These are phyloP conservation scores for Prosopocoilus inquinatus DNA, from an alignment of 2,888 invertebrate species.

Conservation along the genomic window DNA sequence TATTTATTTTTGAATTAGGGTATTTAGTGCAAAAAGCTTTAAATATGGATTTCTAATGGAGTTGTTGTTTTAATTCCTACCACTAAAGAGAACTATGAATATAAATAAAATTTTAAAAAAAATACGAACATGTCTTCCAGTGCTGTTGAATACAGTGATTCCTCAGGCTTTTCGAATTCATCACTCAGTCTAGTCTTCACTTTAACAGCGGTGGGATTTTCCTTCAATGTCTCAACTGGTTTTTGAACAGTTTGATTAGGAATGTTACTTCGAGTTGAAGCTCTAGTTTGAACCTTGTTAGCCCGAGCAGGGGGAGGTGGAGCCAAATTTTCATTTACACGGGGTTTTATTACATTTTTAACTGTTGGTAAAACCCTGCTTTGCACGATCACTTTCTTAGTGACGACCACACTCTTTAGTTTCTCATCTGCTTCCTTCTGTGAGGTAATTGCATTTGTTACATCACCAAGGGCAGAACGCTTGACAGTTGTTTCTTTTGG, in stretches of 20 bases:
- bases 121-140: conserved; percentile 68
- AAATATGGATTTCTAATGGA: no score
- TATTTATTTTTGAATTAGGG: no score
- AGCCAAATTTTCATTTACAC: conserved; percentile 46
- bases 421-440: conserved; percentile 30
- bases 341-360: conserved; percentile 46
- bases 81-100: neutral
- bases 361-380: conserved; percentile 41
- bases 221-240: conserved; percentile 43
- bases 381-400: conserved; percentile 53
- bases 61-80: no score
- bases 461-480: conserved; percentile 82
- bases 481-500: conserved; percentile 72
- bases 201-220: conserved; percentile 40
- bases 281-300: conserved; percentile 42
- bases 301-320: conserved; percentile 43
- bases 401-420: conserved; percentile 33
- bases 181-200: conserved; percentile 62
- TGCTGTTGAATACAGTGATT: conserved; percentile 75
- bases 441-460: conserved; percentile 67
- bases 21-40: no score
- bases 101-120: conserved; percentile 9
- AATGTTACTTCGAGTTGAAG: conserved; percentile 32
- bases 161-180: conserved; percentile 71
- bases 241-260: conserved; percentile 45